Evolutionary conservation across 2,113 vertebrate genomes (phyloP).

Genomic region (Corythoichthys intestinalis): DNA sequence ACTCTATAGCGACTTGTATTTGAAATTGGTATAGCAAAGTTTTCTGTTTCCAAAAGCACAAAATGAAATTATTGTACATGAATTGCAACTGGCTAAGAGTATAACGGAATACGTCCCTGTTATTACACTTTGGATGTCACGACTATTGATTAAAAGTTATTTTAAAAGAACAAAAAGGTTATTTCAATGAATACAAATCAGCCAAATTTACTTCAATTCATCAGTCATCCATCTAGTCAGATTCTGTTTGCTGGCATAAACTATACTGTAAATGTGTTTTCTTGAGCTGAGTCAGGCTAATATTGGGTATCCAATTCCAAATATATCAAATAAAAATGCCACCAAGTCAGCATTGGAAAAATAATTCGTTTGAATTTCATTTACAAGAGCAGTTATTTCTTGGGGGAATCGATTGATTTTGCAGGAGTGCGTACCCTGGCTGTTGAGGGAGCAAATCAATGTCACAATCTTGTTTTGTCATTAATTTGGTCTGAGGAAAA

Average conservation of each 20-base stretch:
- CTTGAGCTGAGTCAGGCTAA: not conserved
- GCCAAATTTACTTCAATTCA: not conserved
- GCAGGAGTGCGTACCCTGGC: constrained; percentile 34
- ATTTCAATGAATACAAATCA: not conserved
- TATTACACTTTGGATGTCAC: not conserved
- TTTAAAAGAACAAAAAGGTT: not conserved
- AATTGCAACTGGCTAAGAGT: not conserved
- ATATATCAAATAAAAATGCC: not conserved
- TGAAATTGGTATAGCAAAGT: not conserved
- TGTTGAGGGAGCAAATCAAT: constrained; percentile 50
- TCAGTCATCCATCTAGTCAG: not conserved
- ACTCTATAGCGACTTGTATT: not conserved
- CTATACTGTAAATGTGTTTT: not conserved
- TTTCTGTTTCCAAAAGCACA: not conserved
- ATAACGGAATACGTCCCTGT: not conserved
- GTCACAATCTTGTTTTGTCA: constrained; percentile 31
- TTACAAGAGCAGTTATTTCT: constrained; percentile 27
- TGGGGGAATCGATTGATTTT: constrained; percentile 52
- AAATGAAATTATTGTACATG: no score
- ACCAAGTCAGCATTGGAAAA: constrained; percentile 19
- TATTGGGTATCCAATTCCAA: not conserved
- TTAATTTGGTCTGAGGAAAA: constrained; percentile 21
- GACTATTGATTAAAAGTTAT: not conserved
- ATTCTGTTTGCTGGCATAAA: not conserved
- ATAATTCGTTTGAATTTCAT: constrained; percentile 32